Base-by-base conservation (phyloP, 1,140 invertebrate genomes). In the Diabrotica virgifera region DNA sequence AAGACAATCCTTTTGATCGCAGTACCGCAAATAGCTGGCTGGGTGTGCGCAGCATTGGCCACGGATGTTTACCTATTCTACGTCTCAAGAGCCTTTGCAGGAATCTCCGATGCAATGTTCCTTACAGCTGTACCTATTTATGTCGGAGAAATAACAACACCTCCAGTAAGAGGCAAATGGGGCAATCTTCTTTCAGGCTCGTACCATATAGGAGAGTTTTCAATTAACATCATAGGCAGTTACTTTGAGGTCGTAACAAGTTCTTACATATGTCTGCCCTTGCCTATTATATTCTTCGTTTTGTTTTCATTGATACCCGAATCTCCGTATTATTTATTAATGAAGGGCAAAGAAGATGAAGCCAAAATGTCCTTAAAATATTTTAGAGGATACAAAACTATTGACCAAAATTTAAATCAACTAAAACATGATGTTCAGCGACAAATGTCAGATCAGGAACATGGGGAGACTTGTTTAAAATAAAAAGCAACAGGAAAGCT, bases 81-180 rank as follows among this genome's bases (percentile, higher is more conserved):
- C 59, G 56, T 70, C 6, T 63, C 64, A 5, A 63, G 72, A 54
- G 56, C 72, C 55, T 53, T 74, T 9, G 51, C 59, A n/a, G 77
- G 77, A 36, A 40, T 77, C 1, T 71, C 62, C 6, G 72, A 77
- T 55, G 72, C 68, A 59, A 70, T 52, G 73, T 74, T 56, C 59
- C 75, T 76, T 52, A 58, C 68, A 6, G 61, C 69, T 6, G 52
- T 76, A 12, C 85, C 86, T 0, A 82, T 88, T 72, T 88, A 85
- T 71, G 78, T 89, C 37, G 82, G 85, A 62, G 86, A 89, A 80
- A 82, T 90, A 46, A 80, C 89, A 36, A 83, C 87, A 61, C 78
- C 85, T 67, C 82, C 85, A 63, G 84, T 90, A 2, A 79, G 90
- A 11, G 90, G 91, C 69, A 65, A 57, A 10, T 76, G 73, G 70